These are phyloP conservation scores for Azemiops feae DNA, from an alignment of 2,113 vertebrate genomes.

Conservation along the genomic window DNA sequence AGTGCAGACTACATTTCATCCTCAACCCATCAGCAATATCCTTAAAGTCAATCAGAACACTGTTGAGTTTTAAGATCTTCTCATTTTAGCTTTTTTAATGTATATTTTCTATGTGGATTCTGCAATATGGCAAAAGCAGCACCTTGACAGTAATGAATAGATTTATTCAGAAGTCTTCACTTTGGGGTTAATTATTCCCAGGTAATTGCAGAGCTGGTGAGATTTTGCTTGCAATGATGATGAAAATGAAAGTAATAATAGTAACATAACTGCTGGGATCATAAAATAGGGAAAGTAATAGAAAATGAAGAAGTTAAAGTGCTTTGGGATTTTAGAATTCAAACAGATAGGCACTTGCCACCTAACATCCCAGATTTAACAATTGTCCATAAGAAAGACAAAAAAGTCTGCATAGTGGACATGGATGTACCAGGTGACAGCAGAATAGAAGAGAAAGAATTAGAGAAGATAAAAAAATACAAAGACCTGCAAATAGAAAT, in stretches of 20 bases:
- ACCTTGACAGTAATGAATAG: conserved; percentile 12
- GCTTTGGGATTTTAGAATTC: neutral
- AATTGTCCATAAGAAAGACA: neutral
- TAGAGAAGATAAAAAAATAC: neutral
- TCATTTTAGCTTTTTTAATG: neutral
- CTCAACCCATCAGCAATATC: too few species aligned
- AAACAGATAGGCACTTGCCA: neutral
- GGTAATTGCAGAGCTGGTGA: neutral
- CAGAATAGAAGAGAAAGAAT: neutral
- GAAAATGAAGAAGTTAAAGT: neutral
- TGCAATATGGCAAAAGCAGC: conserved; percentile 5
- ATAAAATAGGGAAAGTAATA: neutral
- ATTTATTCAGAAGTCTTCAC: conserved; percentile 13
- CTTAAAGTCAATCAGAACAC: neutral
- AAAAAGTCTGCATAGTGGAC: neutral
- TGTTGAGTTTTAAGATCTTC: neutral
- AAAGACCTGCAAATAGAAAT: neutral
- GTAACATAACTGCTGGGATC: neutral
- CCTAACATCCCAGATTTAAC: neutral
- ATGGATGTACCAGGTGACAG: neutral
- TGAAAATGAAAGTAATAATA: neutral
- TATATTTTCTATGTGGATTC: neutral
- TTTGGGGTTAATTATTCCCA: conserved; percentile 41
- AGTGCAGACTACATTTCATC: neutral
- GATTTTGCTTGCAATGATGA: too few species aligned